phyloP scores from a whole-genome alignment of 2,888 invertebrate species.

The Apodemia zela region DNA sequence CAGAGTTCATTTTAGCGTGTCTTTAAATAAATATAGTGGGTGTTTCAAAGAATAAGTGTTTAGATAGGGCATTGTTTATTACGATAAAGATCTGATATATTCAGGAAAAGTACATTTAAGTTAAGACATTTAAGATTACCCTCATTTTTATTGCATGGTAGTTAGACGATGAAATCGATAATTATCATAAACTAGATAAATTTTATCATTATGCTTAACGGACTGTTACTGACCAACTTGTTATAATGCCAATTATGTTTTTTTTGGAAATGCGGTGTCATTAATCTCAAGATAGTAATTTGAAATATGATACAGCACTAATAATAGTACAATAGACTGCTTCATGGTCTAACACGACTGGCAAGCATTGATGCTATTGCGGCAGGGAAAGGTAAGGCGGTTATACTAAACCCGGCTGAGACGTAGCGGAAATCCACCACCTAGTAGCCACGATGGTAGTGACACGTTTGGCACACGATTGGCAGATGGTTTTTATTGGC shows the following conservation, averaged over 20 bases:
- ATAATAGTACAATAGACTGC: no score
- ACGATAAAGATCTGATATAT: slow-evolving; percentile 34
- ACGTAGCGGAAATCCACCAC: no score
- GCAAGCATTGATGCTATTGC: no score
- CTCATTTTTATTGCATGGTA: slow-evolving; percentile 4
- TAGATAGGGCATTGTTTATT: slow-evolving; percentile 36
- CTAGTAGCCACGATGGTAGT: no score
- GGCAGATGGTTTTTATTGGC: no score
- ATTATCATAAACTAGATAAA: slow-evolving; percentile 11
- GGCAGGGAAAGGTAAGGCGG: no score
- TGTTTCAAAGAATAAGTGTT: slow-evolving; percentile 33
- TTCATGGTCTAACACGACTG: no score
- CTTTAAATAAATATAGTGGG: not conserved
- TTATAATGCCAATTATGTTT: not conserved
- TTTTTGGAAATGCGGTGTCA: not conserved
- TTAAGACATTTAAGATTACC: slow-evolving; percentile 18
- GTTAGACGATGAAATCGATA: slow-evolving; percentile 12
- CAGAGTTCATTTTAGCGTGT: slow-evolving; percentile 35
- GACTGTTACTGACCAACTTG: not conserved
- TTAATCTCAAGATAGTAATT: not conserved
- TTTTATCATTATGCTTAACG: not conserved
- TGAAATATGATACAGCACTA: no score
- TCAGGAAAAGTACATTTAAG: slow-evolving; percentile 18
- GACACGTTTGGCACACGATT: no score
- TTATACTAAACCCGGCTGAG: no score